These are phyloP conservation scores for Crotalus tigris DNA, from an alignment of 2,113 vertebrate species.

Conservation along the genomic window DNA sequence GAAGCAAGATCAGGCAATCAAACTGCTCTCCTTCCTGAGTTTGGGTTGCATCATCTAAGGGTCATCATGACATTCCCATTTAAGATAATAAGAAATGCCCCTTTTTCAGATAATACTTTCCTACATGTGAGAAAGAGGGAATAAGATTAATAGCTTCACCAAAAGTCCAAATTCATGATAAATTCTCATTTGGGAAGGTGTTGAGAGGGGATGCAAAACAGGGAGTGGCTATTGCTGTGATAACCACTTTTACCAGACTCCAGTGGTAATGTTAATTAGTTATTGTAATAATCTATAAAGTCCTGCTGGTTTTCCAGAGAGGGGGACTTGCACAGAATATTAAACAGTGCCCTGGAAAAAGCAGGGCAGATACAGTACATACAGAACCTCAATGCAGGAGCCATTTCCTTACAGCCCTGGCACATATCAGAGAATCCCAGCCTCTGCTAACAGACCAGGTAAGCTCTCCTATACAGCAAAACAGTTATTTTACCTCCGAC, in stretches of 20 bases:
- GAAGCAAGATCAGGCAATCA: neutral
- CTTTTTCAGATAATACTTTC: neutral
- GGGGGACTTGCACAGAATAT: neutral
- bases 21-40: neutral
- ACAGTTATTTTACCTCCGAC: slow-evolving; percentile 28
- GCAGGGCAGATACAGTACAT: slow-evolving; percentile 18
- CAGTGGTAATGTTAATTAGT: neutral
- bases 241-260: neutral
- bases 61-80: neutral
- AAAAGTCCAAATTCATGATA: neutral
- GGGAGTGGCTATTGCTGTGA: neutral
- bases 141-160: neutral
- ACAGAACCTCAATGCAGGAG: slow-evolving; percentile 3
- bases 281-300: neutral
- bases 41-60: neutral
- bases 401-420: neutral
- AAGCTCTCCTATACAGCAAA: neutral
- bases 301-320: neutral
- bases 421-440: neutral
- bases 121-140: neutral
- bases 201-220: too few species aligned
- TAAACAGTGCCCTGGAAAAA: fast-evolving
- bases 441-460: neutral
- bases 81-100: neutral
- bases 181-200: neutral